Evolutionary conservation across 2,113 vertebrate species (phyloP).

Genomic region (Ovis canadensis): DNA sequence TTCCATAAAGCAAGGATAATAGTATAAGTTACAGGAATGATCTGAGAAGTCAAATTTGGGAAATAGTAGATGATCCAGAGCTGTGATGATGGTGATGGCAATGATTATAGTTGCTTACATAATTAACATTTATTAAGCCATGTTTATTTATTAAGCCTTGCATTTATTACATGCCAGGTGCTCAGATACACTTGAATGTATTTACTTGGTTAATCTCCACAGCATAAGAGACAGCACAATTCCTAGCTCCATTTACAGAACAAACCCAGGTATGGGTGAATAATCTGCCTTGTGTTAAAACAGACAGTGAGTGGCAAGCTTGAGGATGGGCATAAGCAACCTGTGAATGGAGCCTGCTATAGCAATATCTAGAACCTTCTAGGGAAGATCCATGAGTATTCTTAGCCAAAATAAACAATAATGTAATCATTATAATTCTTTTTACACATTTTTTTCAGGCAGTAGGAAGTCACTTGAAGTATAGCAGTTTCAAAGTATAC

Average conservation of each 20-base stretch:
- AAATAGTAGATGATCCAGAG: not conserved
- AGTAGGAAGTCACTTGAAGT: not conserved
- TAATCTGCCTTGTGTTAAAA: not conserved
- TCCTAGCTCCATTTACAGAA: not conserved
- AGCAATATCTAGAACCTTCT: not conserved
- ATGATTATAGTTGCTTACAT: not conserved
- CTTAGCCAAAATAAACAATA: not conserved
- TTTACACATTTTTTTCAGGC: not conserved
- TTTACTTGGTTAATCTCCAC: not conserved
- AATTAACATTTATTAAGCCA: not conserved
- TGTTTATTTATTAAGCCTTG: not conserved
- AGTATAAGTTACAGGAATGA: not conserved
- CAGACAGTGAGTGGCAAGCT: not conserved
- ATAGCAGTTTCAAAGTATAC: not conserved
- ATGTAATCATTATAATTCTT: not conserved
- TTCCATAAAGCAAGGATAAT: not conserved
- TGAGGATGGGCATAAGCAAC: not conserved
- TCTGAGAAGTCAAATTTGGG: not conserved
- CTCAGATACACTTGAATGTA: not conserved
- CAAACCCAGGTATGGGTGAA: not conserved
- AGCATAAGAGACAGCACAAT: not conserved
- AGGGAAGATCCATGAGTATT: not conserved
- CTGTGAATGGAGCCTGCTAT: accelerated
- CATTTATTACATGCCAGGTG: not conserved
- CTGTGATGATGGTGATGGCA: not conserved